A percentile compares a stretch with the other conserved stretches of the same genome.
Conservation (phyloP, 2,113 vertebrate species). For the Anarrhichthys ocellatus region DNA sequence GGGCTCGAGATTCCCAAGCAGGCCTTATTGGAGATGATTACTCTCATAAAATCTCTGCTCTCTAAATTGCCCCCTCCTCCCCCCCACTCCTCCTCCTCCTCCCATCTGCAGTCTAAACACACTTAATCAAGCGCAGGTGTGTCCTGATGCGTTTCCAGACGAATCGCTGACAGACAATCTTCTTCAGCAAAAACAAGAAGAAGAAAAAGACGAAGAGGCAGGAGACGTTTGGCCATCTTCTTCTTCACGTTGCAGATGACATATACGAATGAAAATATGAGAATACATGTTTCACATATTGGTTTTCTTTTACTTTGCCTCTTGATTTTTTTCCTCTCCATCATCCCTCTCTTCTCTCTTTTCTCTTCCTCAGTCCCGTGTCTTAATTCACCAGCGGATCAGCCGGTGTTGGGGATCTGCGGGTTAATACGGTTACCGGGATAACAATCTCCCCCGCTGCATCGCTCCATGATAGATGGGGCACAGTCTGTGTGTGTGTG, state of each 20-base stretch:
- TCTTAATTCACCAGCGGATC: slow-evolving; percentile 73
- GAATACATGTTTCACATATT: slow-evolving; percentile 54
- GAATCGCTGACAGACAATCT: slow-evolving; percentile 61
- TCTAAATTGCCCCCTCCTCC: slow-evolving; percentile 73
- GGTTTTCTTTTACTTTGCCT: slow-evolving; percentile 53
- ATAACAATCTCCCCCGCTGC: slow-evolving; percentile 82
- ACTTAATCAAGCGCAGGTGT: slow-evolving; percentile 83
- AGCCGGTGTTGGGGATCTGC: slow-evolving; percentile 74
- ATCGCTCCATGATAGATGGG: slow-evolving; percentile 80
- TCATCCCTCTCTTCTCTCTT: not conserved
- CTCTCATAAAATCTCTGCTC: slow-evolving; percentile 83
- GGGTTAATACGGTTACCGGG: slow-evolving; percentile 82
- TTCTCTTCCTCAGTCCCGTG: slow-evolving; percentile 33
- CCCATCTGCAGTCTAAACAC: slow-evolving; percentile 79
- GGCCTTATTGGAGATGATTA: slow-evolving; percentile 83
- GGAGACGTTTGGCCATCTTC: slow-evolving; percentile 35
- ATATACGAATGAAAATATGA: slow-evolving; percentile 56
- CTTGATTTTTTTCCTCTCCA: slow-evolving; percentile 39
- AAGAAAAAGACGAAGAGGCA: slow-evolving; percentile 14
- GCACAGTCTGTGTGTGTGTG: slow-evolving; percentile 71
- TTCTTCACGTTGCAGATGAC: slow-evolving; percentile 30
- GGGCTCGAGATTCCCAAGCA: slow-evolving; percentile 72
- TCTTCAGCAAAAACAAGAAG: slow-evolving; percentile 18
- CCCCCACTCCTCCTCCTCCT: slow-evolving; percentile 29
- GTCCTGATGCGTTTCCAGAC: slow-evolving; percentile 72